Evolutionary conservation across 2,797 vertebrate species (phyloP), one percentile per base, ranked within the genome.

Genomic region (Borostomias antarcticus): DNA sequence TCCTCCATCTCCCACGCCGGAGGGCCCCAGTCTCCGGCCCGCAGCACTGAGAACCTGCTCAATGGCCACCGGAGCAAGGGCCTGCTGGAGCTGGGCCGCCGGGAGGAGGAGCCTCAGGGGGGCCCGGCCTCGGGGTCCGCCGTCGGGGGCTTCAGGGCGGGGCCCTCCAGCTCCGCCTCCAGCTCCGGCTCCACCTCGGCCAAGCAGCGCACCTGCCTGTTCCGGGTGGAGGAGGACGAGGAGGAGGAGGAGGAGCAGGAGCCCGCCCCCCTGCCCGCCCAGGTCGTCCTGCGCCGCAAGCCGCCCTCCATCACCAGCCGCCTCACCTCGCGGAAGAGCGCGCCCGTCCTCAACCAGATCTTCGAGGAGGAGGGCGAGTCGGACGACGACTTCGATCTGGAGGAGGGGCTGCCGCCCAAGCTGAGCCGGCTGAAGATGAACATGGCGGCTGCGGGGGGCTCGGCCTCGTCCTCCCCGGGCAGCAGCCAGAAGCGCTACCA

Each of bases 361-460:
- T 98, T 96, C 0, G 97, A 99, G 84, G 97, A 99, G 85, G 97
- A 99, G 79, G 97, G 97, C 0, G 97, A 99, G 82, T 99, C 97
- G 0, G 97, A 98, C 0, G 97, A 98, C 0, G 96, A 99, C 81
- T 96, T 97, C 0, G 95, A 97, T 89, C 92, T 94, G 94, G 95
- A 96, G 0, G 95, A 98, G 86, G 95, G 95, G 58, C 90, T 98
- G 58, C 97, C 97, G 0, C 97, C 97, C 11, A 98, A 99, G 77
- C 92, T 98, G 72, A 98, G 96, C 88, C 89, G 97, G 23, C 91
- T 98, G 77, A 96, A 95, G 83, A 98, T 98, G 96, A 96, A 95
- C 73, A 95, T 98, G 1, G 91, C 93, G 0, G 62, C 52, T 4
- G 4, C 29, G 32, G 53, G 51, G 48, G 53, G 13, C 6, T 19